Conservation (phyloP, 2,888 invertebrate species). For the Rhaphigaster nebulosa region DNA sequence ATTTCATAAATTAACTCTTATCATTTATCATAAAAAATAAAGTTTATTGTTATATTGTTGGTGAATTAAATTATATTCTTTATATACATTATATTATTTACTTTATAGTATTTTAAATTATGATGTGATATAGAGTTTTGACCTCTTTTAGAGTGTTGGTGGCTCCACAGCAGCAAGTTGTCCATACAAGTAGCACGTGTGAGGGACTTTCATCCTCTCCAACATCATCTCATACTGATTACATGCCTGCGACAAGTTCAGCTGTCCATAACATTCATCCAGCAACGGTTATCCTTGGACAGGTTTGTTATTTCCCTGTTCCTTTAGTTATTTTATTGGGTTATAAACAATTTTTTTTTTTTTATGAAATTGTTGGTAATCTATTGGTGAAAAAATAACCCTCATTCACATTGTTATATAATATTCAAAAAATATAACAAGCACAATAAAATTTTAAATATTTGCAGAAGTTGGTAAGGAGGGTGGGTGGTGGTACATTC, state of each 20-base stretch:
- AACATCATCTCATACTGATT: slow-evolving; percentile 83
- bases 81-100: too few relatives aligned
- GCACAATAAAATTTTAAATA: background rate
- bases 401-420: too few relatives aligned
- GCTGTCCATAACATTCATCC: slow-evolving; percentile 72
- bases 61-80: too few relatives aligned
- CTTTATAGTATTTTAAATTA: too few relatives aligned
- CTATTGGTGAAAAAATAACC: background rate
- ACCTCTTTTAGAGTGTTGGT: slow-evolving; percentile 62
- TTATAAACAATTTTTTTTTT: background rate
- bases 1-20: too few relatives aligned
- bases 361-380: background rate
- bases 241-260: slow-evolving; percentile 88
- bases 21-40: too few relatives aligned
- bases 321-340: background rate
- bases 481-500: too few relatives aligned
- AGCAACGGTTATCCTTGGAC: slow-evolving; percentile 67
- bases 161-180: slow-evolving; percentile 65
- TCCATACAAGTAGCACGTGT: slow-evolving; percentile 69
- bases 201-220: slow-evolving; percentile 78
- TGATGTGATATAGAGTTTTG: background rate
- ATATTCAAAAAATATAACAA: background rate
- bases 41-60: too few relatives aligned
- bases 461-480: too few relatives aligned
- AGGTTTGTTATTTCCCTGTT: background rate